phyloP scores from a whole-genome alignment of 2,797 vertebrate genomes.

The Lateolabrax maculatus region DNA sequence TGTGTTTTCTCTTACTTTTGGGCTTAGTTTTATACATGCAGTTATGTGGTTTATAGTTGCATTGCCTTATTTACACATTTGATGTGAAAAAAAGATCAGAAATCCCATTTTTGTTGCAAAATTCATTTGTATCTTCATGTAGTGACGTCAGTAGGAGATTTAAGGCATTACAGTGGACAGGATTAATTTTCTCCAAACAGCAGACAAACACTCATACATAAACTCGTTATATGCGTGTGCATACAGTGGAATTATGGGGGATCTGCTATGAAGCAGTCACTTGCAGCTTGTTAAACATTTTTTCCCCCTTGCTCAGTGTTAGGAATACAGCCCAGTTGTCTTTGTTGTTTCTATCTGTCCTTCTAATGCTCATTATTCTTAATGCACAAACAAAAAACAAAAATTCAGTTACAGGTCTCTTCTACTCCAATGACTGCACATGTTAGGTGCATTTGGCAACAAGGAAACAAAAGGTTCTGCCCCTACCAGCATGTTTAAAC shows the following conservation, averaged over 20 bases:
- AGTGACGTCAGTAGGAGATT: constrained; percentile 29
- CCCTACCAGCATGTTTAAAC: neutral
- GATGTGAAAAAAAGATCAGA: neutral
- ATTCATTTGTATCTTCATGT: neutral
- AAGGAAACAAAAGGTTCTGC: neutral
- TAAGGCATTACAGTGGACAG: constrained; percentile 15
- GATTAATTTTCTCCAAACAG: constrained; percentile 26
- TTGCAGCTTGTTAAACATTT: constrained; percentile 11
- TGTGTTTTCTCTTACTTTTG: neutral
- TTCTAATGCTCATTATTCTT: neutral
- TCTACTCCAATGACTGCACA: neutral
- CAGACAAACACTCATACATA: neutral
- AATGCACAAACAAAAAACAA: neutral
- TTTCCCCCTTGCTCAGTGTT: neutral
- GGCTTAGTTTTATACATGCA: neutral
- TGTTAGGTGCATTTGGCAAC: neutral
- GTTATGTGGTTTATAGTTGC: neutral
- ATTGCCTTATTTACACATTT: neutral
- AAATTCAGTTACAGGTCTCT: neutral
- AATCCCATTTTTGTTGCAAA: neutral
- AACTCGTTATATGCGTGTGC: neutral
- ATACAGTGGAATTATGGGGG: constrained; percentile 14
- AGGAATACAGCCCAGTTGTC: neutral
- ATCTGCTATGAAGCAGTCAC: neutral
- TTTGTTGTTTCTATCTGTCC: neutral